Conservation (phyloP, 2,113 vertebrate species). For the Daphoenositta chrysoptera region DNA sequence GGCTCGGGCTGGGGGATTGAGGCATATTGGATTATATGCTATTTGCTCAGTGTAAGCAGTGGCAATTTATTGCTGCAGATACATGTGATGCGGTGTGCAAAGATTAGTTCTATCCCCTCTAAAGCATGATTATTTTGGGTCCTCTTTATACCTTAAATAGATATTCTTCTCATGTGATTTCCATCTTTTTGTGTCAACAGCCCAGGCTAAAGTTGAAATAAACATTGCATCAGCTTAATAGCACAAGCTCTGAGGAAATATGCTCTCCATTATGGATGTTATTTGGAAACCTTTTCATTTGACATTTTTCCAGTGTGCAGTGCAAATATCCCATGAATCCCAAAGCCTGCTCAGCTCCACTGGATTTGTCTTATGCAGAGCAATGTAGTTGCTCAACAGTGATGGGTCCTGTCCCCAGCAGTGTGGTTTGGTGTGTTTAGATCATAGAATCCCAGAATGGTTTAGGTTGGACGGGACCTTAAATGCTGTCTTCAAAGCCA, state of each 20-base stretch:
- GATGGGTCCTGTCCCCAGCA: not conserved
- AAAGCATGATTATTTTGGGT: constrained; percentile 47
- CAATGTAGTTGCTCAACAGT: not conserved
- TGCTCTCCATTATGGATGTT: not conserved
- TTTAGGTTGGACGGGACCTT: not conserved
- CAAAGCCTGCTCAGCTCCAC: not conserved
- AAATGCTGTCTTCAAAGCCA: not conserved
- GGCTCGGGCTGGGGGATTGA: not conserved
- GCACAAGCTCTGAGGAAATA: not conserved
- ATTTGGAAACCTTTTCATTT: not conserved
- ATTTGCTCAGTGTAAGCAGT: not conserved
- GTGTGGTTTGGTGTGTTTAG: not conserved
- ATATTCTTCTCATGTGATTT: constrained; percentile 35
- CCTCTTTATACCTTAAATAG: constrained; percentile 44
- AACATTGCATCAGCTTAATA: constrained; percentile 20
- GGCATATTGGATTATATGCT: constrained; percentile 12
- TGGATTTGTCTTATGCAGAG: not conserved
- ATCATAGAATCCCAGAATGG: not conserved
- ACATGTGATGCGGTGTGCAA: not conserved
- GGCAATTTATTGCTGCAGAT: constrained; percentile 19
- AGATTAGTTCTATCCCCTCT: constrained; percentile 54
- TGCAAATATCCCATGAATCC: not conserved
- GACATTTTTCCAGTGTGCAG: not conserved
- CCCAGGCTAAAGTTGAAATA: constrained; percentile 47
- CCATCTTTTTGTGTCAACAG: constrained; percentile 44